Conservation (phyloP, 2,797 vertebrate genomes). For the Darevskia mixta region DNA sequence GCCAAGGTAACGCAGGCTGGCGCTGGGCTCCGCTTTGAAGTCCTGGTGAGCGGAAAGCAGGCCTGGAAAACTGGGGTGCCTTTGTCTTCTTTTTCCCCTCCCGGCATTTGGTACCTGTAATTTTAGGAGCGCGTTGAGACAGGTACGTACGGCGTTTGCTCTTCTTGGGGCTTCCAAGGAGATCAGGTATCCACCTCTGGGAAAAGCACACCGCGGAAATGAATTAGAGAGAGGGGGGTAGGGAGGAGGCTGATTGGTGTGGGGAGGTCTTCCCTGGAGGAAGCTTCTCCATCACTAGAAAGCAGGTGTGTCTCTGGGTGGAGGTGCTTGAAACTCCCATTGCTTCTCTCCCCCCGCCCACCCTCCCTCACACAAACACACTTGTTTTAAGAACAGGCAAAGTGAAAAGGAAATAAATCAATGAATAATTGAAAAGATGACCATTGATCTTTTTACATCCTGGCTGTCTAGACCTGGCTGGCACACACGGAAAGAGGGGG, state of each 20-base stretch:
- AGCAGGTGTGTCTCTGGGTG: neutral
- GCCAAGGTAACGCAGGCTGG: neutral
- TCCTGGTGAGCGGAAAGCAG: neutral
- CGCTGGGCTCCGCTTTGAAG: neutral
- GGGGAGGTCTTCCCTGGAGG: slow-evolving; percentile 1
- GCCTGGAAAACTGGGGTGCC: neutral
- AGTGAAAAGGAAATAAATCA: slow-evolving; percentile 27
- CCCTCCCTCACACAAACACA: neutral
- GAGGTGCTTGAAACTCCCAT: neutral
- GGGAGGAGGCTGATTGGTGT: slow-evolving; percentile 5
- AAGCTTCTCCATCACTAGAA: neutral
- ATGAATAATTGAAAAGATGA: slow-evolving; percentile 25
- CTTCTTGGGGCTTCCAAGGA: slow-evolving; percentile 25
- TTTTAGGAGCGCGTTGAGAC: slow-evolving; percentile 36
- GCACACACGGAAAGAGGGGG: neutral
- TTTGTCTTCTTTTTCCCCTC: neutral
- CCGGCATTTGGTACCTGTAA: slow-evolving; percentile 33
- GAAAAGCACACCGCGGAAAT: slow-evolving; percentile 35
- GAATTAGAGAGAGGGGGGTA: slow-evolving; percentile 25
- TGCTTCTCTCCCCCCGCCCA: neutral
- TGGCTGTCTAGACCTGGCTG: neutral
- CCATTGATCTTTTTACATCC: neutral
- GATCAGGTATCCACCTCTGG: slow-evolving; percentile 57
- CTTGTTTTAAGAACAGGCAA: slow-evolving; percentile 19
- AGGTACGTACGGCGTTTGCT: neutral